phyloP scores from a whole-genome alignment of 2,888 invertebrate species.

The Diploptera punctata region DNA sequence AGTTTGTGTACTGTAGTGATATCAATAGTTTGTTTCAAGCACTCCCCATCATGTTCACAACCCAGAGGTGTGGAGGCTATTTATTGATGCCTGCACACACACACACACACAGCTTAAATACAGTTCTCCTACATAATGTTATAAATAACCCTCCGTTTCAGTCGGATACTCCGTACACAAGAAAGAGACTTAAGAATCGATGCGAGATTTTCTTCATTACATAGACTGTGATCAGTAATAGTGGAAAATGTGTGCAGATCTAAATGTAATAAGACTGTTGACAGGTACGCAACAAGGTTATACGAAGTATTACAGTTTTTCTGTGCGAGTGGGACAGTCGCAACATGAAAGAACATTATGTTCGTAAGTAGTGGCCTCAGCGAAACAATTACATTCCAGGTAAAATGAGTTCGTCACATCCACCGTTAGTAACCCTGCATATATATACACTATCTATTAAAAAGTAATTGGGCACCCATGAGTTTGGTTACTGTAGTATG shows the following conservation, averaged over 20 bases:
- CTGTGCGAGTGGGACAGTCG: too few relatives aligned
- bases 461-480: too few relatives aligned
- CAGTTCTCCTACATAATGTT: not conserved
- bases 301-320: too few relatives aligned
- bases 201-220: slow-evolving; percentile 2
- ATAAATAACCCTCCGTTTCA: not conserved
- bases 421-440: too few relatives aligned
- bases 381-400: too few relatives aligned
- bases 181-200: slow-evolving; percentile 5
- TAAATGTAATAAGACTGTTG: not conserved
- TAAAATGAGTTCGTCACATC: too few relatives aligned
- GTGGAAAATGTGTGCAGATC: not conserved
- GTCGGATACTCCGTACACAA: slow-evolving; percentile 1
- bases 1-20: not conserved
- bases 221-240: not conserved
- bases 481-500: too few relatives aligned
- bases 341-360: too few relatives aligned
- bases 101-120: not conserved
- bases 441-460: too few relatives aligned
- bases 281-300: not conserved
- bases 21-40: not conserved
- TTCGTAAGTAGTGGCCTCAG: too few relatives aligned
- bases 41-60: not conserved
- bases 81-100: not conserved
- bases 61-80: not conserved